Percentiles rank a stretch among this genome's conserved stretches.
Conservation (phyloP, 2,888 invertebrate genomes). For the Pollenia amentaria region DNA sequence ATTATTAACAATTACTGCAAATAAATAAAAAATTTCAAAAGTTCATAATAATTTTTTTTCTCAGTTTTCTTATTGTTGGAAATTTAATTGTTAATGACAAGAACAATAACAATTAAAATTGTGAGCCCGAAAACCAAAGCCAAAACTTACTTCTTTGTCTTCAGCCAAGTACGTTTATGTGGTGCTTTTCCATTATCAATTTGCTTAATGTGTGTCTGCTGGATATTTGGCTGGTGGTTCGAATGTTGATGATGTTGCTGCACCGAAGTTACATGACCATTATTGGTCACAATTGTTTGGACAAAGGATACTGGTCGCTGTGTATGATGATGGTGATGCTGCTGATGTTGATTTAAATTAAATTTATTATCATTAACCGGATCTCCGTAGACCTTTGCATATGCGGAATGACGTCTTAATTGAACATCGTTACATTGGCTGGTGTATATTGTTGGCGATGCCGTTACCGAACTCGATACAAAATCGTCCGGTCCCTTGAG, state of each 20-base stretch:
- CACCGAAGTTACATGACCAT: constrained; percentile 80
- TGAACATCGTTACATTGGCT: constrained; percentile 58
- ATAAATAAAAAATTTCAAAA: neutral
- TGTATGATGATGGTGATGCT: constrained; percentile 39
- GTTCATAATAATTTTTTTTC: neutral
- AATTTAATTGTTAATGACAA: constrained; percentile 19
- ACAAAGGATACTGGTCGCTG: constrained; percentile 78
- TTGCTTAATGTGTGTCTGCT: constrained; percentile 57
- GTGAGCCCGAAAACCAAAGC: constrained; percentile 34
- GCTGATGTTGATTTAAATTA: constrained; percentile 65
- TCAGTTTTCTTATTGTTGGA: neutral
- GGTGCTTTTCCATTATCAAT: constrained; percentile 41
- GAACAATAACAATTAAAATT: neutral
- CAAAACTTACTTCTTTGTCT: constrained; percentile 78
- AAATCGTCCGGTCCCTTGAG: neutral
- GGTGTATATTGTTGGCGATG: constrained; percentile 16
- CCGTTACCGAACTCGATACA: neutral
- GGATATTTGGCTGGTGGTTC: constrained; percentile 45
- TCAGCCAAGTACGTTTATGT: constrained; percentile 75
- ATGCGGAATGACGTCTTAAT: constrained; percentile 76
- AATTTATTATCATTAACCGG: constrained; percentile 74
- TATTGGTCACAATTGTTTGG: constrained; percentile 81
- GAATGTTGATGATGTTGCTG: constrained; percentile 72
- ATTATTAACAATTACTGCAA: neutral
- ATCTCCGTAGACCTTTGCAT: constrained; percentile 75